Conservation (phyloP, 2,888 invertebrate species). For the Aquatica leii region DNA sequence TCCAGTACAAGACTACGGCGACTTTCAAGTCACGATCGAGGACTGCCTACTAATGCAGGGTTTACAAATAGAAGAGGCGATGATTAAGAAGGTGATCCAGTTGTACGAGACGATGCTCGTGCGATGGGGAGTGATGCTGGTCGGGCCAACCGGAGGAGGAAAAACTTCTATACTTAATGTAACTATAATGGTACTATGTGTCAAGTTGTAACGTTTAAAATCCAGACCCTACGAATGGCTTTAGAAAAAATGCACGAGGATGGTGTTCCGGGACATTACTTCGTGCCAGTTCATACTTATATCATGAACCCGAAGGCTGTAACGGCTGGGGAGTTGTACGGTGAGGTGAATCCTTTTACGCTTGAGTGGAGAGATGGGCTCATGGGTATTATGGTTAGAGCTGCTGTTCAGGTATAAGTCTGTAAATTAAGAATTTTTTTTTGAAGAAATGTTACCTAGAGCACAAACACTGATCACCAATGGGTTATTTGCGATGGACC, state of each 20-base stretch:
- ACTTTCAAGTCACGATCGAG: constrained; percentile 73
- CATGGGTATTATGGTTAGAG: constrained; percentile 73
- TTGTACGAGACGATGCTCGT: constrained; percentile 91
- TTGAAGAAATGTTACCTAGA: too few relatives aligned
- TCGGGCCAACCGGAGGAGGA: constrained; percentile 89
- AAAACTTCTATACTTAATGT: constrained; percentile 81
- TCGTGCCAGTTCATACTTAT: constrained; percentile 78
- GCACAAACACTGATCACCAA: constrained; percentile 75
- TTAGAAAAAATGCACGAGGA: constrained; percentile 71
- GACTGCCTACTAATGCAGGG: constrained; percentile 65
- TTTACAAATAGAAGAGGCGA: constrained; percentile 72
- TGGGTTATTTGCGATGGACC: constrained; percentile 94
- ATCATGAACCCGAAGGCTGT: constrained; percentile 90
- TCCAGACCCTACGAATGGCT: constrained; percentile 74
- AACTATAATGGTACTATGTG: constrained; percentile 42
- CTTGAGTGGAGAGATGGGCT: constrained; percentile 93
- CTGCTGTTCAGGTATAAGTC: constrained; percentile 68
- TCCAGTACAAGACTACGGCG: constrained; percentile 81
- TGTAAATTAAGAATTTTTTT: not conserved
- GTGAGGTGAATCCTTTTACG: constrained; percentile 83
- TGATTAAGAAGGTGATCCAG: constrained; percentile 82
- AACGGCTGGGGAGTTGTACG: constrained; percentile 87
- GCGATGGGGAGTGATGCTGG: constrained; percentile 91
- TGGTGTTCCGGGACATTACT: constrained; percentile 69
- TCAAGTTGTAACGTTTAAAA: not conserved